These are phyloP conservation scores for Cremastinae sp. DNA, from an alignment of 2,888 invertebrate genomes.

Conservation along the genomic window DNA sequence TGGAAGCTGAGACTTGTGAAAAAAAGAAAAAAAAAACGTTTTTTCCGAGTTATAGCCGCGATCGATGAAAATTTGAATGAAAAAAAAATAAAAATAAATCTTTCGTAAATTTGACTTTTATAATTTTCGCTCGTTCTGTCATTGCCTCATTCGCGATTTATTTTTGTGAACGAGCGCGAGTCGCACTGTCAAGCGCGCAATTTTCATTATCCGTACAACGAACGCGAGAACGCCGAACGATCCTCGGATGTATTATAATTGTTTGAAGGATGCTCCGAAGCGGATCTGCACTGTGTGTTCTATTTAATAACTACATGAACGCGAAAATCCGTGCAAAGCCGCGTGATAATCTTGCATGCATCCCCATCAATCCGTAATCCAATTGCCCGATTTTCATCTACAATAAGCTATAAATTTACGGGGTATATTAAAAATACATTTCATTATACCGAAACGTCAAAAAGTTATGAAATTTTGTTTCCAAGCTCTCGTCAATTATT, in stretches of 20 bases:
- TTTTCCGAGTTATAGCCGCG: too few species aligned
- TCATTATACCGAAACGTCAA: too few species aligned
- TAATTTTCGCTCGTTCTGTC: constrained; percentile 14
- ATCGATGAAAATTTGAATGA: not conserved
- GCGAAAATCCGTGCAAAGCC: constrained; percentile 60
- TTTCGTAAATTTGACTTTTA: constrained; percentile 11
- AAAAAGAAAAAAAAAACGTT: too few species aligned
- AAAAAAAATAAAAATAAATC: not conserved
- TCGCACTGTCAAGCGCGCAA: not conserved
- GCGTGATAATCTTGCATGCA: constrained; percentile 42
- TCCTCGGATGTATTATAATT: constrained; percentile 50
- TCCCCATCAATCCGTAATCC: constrained; percentile 34
- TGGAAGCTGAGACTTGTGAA: constrained; percentile 71
- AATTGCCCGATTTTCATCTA: constrained; percentile 9
- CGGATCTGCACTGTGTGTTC: constrained; percentile 37
- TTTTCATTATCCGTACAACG: not conserved
- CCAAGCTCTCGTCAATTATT: too few species aligned
- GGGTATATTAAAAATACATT: too few species aligned
- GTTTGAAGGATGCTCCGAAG: constrained; percentile 46
- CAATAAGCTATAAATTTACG: constrained; percentile 5
- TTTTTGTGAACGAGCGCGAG: constrained; percentile 13
- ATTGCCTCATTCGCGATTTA: constrained; percentile 34
- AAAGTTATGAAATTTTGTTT: too few species aligned
- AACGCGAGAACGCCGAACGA: constrained; percentile 61
- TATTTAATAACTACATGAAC: constrained; percentile 27